Percentiles rank a stretch among this genome's conserved stretches.
phyloP scores from a whole-genome alignment of 2,888 invertebrate genomes.

The Litoditis marina region DNA sequence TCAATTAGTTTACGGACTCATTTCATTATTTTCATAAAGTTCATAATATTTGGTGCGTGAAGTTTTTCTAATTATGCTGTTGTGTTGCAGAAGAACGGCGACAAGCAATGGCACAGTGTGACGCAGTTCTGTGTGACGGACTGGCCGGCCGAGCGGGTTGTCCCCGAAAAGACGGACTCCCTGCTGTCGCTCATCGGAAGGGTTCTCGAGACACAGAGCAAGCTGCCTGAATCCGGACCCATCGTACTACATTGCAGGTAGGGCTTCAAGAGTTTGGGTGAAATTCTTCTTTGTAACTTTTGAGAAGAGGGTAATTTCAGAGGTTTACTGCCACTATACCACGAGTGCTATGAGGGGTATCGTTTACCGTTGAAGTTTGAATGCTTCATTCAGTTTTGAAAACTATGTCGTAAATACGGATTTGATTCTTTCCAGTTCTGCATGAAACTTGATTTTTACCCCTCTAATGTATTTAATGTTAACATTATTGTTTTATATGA shows the following conservation, averaged over 20 bases:
- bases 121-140: constrained; percentile 53
- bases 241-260: constrained; percentile 83
- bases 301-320: too few relatives aligned
- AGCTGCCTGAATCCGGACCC: constrained; percentile 71
- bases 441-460: background rate
- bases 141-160: constrained; percentile 44
- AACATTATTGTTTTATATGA: background rate
- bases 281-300: too few relatives aligned
- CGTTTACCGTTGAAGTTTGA: too few relatives aligned
- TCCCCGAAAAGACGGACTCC: constrained; percentile 40
- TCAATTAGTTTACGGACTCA: too few relatives aligned
- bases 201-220: constrained; percentile 65
- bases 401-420: too few relatives aligned
- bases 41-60: background rate
- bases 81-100: background rate
- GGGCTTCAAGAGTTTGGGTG: too few relatives aligned
- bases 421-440: too few relatives aligned
- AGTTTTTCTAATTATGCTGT: background rate
- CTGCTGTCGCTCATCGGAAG: constrained; percentile 70
- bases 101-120: constrained; percentile 33
- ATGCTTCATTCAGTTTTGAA: too few relatives aligned
- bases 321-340: too few relatives aligned
- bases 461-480: background rate
- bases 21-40: too few relatives aligned
- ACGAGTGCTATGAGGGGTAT: too few relatives aligned